phyloP scores from a whole-genome alignment of 2,888 invertebrate species.

The Hirtodrosophila alboralis region DNA sequence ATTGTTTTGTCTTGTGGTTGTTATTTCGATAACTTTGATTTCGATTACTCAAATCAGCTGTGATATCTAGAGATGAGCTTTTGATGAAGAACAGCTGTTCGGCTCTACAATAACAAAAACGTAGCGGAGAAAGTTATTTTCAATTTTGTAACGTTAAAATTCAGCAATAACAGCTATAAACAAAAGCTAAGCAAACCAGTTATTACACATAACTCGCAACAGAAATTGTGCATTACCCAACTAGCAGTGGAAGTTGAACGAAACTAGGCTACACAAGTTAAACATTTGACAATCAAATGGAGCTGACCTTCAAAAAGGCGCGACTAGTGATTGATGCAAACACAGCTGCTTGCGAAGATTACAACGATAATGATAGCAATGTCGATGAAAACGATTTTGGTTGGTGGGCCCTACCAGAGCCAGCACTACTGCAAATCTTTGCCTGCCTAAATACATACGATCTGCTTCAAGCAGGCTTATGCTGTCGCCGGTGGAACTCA shows the following conservation, averaged over 20 bases:
- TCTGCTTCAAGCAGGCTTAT: slow-evolving; percentile 86
- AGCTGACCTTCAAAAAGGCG: slow-evolving; percentile 74
- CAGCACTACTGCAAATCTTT: slow-evolving; percentile 87
- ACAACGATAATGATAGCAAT: slow-evolving; percentile 1
- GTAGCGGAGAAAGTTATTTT: slow-evolving; percentile 65
- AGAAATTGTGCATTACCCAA: slow-evolving; percentile 16
- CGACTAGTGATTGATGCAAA: slow-evolving; percentile 42
- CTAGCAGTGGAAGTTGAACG: slow-evolving; percentile 7
- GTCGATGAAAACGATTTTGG: slow-evolving; percentile 26
- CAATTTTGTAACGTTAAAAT: slow-evolving; percentile 31
- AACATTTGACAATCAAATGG: slow-evolving; percentile 50
- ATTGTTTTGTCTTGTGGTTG: too few species aligned
- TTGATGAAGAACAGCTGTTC: slow-evolving; percentile 26
- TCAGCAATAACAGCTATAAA: slow-evolving; percentile 21
- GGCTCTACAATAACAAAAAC: slow-evolving; percentile 45
- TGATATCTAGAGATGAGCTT: too few species aligned
- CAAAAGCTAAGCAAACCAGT: slow-evolving; percentile 31
- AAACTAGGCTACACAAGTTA: slow-evolving; percentile 35
- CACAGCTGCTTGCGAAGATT: slow-evolving; percentile 8
- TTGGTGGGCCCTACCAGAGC: slow-evolving; percentile 86
- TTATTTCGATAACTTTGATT: too few species aligned
- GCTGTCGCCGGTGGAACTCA: slow-evolving; percentile 88
- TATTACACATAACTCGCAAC: slow-evolving; percentile 23
- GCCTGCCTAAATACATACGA: slow-evolving; percentile 87
- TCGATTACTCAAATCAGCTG: too few species aligned